Evolutionary conservation across 2,888 invertebrate genomes (phyloP).

Genomic region (Sminthurides aquaticus): DNA sequence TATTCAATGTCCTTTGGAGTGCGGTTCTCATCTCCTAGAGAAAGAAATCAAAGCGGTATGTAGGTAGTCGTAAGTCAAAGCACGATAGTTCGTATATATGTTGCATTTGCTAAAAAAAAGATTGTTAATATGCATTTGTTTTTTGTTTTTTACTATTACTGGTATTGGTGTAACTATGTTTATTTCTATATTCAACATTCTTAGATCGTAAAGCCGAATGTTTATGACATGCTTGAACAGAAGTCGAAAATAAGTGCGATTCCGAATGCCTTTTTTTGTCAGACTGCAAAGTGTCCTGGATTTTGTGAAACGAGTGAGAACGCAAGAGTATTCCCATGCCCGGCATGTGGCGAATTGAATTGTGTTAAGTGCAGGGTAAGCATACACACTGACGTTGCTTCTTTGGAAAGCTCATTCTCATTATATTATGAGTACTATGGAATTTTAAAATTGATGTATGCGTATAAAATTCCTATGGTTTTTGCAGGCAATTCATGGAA

Average conservation of each 20-base stretch:
- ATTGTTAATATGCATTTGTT: not conserved
- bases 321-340: conserved; percentile 74
- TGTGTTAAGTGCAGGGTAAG: conserved; percentile 64
- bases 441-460: too few relatives aligned
- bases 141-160: too few relatives aligned
- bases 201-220: conserved; percentile 60
- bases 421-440: too few relatives aligned
- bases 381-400: too few relatives aligned
- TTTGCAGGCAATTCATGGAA: conserved; percentile 65
- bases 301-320: conserved; percentile 86
- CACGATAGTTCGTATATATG: too few relatives aligned
- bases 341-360: conserved; percentile 69
- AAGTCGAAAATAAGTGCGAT: conserved; percentile 70
- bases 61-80: too few relatives aligned
- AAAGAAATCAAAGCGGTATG: conserved; percentile 28
- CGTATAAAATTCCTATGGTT: too few relatives aligned
- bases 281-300: conserved; percentile 76
- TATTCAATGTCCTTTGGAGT: conserved; percentile 18
- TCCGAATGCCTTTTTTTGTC: conserved; percentile 77
- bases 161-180: too few relatives aligned
- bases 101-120: conserved; percentile 1
- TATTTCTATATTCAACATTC: too few relatives aligned
- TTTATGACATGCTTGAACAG: conserved; percentile 71
- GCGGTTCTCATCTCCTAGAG: conserved; percentile 15
- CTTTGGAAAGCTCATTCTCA: too few relatives aligned